A percentile compares a stretch with the other conserved stretches of the same genome.
Evolutionary conservation across 2,113 vertebrate species (phyloP).

Genomic region (Scortum barcoo): DNA sequence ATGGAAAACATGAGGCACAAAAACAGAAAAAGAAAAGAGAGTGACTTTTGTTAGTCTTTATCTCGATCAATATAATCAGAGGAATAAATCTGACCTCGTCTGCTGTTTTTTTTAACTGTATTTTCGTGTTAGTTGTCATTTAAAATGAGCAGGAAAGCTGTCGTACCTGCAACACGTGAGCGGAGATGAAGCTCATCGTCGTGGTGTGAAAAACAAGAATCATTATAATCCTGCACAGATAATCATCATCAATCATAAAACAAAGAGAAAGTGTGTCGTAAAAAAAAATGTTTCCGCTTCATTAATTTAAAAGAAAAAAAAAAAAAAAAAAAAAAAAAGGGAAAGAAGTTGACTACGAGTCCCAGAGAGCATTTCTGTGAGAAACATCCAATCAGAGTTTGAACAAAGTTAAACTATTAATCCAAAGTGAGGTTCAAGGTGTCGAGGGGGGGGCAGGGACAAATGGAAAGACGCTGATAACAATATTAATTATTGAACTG

Average conservation of each 20-base stretch:
- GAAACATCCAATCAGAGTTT: constrained; percentile 63
- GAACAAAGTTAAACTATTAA: constrained; percentile 60
- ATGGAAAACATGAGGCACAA: not conserved
- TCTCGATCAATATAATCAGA: constrained; percentile 3
- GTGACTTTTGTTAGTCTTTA: not conserved
- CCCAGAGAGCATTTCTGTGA: constrained; percentile 48
- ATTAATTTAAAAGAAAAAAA: constrained; percentile 27
- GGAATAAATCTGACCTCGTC: not conserved
- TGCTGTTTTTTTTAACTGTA: not conserved
- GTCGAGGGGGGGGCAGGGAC: constrained; percentile 56
- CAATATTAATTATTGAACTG: constrained; percentile 74
- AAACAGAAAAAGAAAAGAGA: not conserved
- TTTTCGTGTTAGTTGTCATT: not conserved
- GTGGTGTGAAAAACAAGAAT: constrained; percentile 43
- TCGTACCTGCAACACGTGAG: constrained; percentile 6
- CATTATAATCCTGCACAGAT: constrained; percentile 50
- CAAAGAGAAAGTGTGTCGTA: constrained; percentile 35
- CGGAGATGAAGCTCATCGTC: constrained; percentile 46
- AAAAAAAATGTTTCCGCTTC: constrained; percentile 48
- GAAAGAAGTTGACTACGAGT: constrained; percentile 45
- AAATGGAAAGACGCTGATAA: constrained; percentile 69
- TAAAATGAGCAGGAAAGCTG: constrained; percentile 5
- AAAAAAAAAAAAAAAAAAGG: not conserved
- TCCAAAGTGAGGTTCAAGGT: constrained; percentile 50
- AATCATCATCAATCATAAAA: constrained; percentile 65